phyloP scores from a whole-genome alignment of 2,797 vertebrate species.

The Synaphobranchus kaupii region DNA sequence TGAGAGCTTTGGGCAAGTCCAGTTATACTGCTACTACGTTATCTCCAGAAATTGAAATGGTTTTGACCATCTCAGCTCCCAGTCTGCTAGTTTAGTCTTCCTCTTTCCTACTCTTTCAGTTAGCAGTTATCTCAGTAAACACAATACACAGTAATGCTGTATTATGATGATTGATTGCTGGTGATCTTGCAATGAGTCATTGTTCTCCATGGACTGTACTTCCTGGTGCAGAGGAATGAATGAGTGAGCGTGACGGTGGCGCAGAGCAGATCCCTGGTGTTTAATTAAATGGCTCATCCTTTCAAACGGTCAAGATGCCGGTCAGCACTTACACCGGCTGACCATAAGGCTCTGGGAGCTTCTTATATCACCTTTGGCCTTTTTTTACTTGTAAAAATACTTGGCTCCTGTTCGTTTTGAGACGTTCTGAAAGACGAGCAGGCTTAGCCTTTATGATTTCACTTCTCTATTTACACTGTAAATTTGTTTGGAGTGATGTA shows the following conservation, averaged over 20 bases:
- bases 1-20: background rate
- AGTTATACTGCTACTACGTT: background rate
- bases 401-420: background rate
- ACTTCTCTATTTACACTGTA: background rate
- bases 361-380: background rate
- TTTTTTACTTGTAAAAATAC: too few relatives aligned
- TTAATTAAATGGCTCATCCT: background rate
- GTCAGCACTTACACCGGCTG: background rate
- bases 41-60: background rate
- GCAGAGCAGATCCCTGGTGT: background rate
- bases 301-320: background rate
- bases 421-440: background rate
- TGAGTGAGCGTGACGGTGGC: background rate
- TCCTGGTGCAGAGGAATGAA: background rate
- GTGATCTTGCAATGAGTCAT: background rate
- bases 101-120: background rate
- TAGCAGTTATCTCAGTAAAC: too few relatives aligned
- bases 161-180: background rate
- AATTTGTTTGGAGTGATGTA: background rate
- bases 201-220: background rate
- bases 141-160: background rate
- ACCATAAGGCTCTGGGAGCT: background rate
- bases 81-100: background rate
- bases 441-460: background rate
- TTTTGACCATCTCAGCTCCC: background rate